Evolutionary conservation across 2,113 vertebrate species (phyloP), one percentile per base, ranked within the genome.

Genomic region (Myanophis thanlyinensis): DNA sequence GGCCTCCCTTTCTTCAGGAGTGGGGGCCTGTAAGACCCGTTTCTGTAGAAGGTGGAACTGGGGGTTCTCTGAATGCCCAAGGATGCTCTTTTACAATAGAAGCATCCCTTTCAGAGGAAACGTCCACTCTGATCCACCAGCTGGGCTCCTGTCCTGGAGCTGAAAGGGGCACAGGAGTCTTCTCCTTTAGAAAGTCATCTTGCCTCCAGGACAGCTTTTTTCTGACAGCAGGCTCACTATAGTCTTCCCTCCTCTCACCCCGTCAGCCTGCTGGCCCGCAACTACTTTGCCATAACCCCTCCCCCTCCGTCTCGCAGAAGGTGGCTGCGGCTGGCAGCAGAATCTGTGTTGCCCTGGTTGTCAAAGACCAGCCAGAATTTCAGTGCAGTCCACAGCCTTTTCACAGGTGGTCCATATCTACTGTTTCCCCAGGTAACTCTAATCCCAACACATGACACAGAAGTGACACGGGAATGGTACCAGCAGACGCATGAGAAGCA

Each of bases 401-500:
- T 15, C 52, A 8, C 18, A 8, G 13, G 1, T 2, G 12, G 47
- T 18, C 51, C 47, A 12, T 12, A 6, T 62, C 73, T 91, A 44
- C 7, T 52, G 23, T 89, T 89, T 49, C 48, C 73, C 90, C 96
- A 99, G 99, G 99, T 99, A 96, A 99, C 99, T 0, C 94, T 99
- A 96, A 99, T 99, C 96, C 99, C 99, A 35, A 99, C 99, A 85
- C 99, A 99, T 9, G 99, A 99, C 97, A 99, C 99, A 0, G 99
- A 99, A 95, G 99, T 99, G 96, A 99, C 98, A 47, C 98, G 99
- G 3, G 99, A 99, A 94, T 99, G 99, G 99, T 99, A 99, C 97
- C 99, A 99, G 95, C 99, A 99, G 97, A 99, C 98, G 4, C 99
- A 99, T 2, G 98, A 99, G 97, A 98, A 98, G 95, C 99, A 99